Conservation (phyloP, 2,113 vertebrate species). For the Phoxinus phoxinus region DNA sequence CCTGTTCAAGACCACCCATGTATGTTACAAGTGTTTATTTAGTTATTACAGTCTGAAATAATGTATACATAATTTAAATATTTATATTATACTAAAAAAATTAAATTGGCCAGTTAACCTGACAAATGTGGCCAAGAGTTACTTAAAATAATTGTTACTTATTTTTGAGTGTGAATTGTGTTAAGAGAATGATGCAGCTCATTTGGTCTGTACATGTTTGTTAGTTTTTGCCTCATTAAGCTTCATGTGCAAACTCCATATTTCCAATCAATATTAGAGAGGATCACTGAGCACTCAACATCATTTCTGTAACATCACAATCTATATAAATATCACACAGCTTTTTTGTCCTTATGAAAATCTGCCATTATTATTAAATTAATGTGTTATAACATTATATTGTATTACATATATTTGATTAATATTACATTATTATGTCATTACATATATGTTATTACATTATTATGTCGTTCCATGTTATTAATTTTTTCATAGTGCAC, state of each 20-base stretch:
- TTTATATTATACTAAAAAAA: constrained; percentile 72
- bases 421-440: no score
- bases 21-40: not conserved
- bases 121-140: constrained; percentile 59
- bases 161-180: constrained; percentile 55
- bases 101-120: constrained; percentile 64
- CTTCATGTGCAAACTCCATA: constrained; percentile 7
- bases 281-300: constrained; percentile 4
- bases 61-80: constrained; percentile 74
- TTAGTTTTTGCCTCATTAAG: constrained; percentile 19
- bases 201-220: constrained; percentile 8
- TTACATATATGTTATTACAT: no score
- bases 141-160: no score
- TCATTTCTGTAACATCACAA: not conserved
- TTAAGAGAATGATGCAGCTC: constrained; percentile 17
- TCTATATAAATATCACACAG: not conserved
- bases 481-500: not conserved
- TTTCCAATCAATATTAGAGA: constrained; percentile 7
- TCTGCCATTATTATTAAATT: no score
- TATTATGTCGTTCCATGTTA: not conserved
- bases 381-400: no score
- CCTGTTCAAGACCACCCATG: not conserved
- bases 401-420: no score
- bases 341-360: not conserved
- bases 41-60: constrained; percentile 67